These are phyloP conservation scores for Conger conger DNA, from an alignment of 2,113 vertebrate genomes.

Conservation along the genomic window DNA sequence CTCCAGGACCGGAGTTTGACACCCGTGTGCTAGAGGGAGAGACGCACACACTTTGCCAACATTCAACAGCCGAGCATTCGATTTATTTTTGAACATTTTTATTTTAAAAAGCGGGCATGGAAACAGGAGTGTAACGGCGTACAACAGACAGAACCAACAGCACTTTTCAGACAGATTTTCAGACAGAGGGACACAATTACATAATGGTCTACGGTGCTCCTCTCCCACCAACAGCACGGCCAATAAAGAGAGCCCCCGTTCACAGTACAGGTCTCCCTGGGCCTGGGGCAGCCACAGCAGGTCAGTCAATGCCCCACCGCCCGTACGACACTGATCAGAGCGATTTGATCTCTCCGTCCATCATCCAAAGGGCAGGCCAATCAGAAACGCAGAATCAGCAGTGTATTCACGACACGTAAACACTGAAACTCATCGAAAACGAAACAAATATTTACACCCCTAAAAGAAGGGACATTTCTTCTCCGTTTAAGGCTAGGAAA, in stretches of 20 bases:
- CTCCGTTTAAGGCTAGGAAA: constrained; percentile 10
- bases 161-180: not conserved
- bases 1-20: too few relatives aligned
- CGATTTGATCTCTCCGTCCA: not conserved
- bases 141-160: not conserved
- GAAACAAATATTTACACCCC: not conserved
- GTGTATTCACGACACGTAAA: not conserved
- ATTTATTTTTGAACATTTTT: not conserved
- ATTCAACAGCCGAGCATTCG: not conserved
- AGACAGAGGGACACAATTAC: not conserved
- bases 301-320: not conserved
- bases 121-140: not conserved
- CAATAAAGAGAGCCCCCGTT: not conserved
- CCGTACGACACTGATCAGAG: not conserved
- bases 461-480: not conserved
- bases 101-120: not conserved
- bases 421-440: not conserved
- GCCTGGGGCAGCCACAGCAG: not conserved
- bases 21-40: not conserved
- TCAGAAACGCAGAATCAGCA: not conserved
- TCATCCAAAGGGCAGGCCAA: not conserved
- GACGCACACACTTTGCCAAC: not conserved
- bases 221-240: not conserved
- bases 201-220: not conserved
- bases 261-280: not conserved